These are phyloP conservation scores for Ophion costatus DNA, from an alignment of 2,888 invertebrate genomes.

Conservation along the genomic window DNA sequence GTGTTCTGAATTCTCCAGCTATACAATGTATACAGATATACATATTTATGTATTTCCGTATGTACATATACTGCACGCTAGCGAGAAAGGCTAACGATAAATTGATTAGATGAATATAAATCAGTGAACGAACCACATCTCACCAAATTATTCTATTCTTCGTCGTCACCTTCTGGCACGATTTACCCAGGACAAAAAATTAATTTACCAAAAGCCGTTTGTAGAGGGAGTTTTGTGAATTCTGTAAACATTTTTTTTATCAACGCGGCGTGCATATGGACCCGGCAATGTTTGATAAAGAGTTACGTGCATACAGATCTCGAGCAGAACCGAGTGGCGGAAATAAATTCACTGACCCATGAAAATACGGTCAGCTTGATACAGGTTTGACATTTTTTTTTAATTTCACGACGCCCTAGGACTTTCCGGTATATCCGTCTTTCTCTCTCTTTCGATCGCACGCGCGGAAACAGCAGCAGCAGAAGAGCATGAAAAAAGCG, in stretches of 20 bases:
- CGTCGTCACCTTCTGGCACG: no score
- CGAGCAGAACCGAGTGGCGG: slow-evolving; percentile 12
- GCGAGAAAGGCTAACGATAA: slow-evolving; percentile 30
- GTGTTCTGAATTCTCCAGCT: slow-evolving; percentile 30
- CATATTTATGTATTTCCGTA: background rate
- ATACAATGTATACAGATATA: background rate
- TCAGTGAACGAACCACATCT: background rate
- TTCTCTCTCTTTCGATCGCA: slow-evolving; percentile 8
- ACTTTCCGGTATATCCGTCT: slow-evolving; percentile 46
- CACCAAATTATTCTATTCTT: background rate
- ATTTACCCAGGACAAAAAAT: no score
- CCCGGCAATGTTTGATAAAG: background rate
- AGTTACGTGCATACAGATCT: background rate
- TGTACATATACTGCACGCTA: background rate
- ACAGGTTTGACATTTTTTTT: slow-evolving; percentile 15
- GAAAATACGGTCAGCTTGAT: slow-evolving; percentile 47
- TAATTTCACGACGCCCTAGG: background rate
- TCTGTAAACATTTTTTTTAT: background rate
- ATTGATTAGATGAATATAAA: slow-evolving; percentile 24
- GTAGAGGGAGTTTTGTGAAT: no score
- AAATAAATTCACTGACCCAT: slow-evolving; percentile 44
- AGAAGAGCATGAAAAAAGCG: no score
- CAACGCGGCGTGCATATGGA: background rate
- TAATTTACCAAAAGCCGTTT: no score
- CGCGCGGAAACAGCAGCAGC: no score